phyloP scores from a whole-genome alignment of 2,113 vertebrate species.

The Leucoraja erinaceus region DNA sequence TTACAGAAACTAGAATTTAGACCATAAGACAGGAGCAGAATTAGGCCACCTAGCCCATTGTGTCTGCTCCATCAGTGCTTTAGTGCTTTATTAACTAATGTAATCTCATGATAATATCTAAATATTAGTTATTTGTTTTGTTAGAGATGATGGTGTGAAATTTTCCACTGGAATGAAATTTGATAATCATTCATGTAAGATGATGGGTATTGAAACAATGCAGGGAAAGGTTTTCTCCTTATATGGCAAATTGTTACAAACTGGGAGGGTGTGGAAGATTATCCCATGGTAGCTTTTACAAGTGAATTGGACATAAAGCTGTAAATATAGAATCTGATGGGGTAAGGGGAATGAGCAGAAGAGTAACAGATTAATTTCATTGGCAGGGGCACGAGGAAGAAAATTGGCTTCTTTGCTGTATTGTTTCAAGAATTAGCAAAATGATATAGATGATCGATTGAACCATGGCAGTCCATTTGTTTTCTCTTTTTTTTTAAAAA shows the following conservation, averaged over 20 bases:
- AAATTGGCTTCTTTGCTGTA: not conserved
- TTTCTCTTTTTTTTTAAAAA: not conserved
- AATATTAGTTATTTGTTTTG: not conserved
- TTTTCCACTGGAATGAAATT: not conserved
- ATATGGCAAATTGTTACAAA: not conserved
- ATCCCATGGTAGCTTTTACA: not conserved
- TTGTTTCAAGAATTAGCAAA: not conserved
- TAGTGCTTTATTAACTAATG: no score
- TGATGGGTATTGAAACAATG: not conserved
- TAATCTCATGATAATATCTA: no score
- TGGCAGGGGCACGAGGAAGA: no score
- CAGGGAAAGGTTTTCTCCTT: not conserved
- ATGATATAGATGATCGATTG: not conserved
- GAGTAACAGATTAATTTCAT: not conserved
- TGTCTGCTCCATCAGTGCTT: no score
- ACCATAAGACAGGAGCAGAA: no score
- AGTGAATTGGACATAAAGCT: not conserved
- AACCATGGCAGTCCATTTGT: not conserved
- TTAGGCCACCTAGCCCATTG: no score
- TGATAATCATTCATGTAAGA: not conserved
- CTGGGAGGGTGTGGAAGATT: not conserved
- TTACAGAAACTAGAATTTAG: not conserved
- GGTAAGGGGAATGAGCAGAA: not conserved
- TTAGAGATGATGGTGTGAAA: not conserved
- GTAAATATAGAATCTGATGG: not conserved